Evolutionary conservation across 2,113 vertebrate genomes (phyloP).

Genomic region (Rutilus rutilus): DNA sequence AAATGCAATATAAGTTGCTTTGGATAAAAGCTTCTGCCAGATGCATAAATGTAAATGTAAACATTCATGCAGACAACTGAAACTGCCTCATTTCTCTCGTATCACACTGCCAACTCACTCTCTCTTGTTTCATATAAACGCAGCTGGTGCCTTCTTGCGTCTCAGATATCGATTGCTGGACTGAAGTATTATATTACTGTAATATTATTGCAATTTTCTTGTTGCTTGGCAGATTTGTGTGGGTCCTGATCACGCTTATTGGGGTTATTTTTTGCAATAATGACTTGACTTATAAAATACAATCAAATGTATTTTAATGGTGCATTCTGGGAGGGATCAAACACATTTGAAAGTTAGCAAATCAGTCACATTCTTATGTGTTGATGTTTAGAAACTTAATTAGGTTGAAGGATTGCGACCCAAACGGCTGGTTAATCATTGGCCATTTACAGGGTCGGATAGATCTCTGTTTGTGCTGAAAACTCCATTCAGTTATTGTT

Average conservation of each 20-base stretch:
- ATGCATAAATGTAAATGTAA: too few species aligned
- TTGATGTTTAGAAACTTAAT: neutral
- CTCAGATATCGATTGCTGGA: too few species aligned
- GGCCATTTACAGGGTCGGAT: neutral
- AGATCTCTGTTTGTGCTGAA: neutral
- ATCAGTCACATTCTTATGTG: neutral
- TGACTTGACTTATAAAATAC: neutral
- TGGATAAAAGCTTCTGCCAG: too few species aligned
- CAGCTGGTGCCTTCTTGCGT: neutral
- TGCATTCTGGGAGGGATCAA: neutral
- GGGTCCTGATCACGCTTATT: neutral
- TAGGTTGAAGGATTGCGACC: neutral
- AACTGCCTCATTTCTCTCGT: neutral
- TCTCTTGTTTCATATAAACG: neutral
- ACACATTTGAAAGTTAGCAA: neutral
- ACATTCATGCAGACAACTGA: neutral
- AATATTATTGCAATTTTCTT: neutral
- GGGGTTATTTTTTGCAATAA: neutral
- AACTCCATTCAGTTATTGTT: slow-evolving; percentile 21
- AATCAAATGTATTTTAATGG: neutral
- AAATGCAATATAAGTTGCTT: too few species aligned
- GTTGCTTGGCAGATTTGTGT: neutral
- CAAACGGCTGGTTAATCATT: slow-evolving; percentile 2
- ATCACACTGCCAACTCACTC: neutral
- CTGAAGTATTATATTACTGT: neutral